Percentiles rank a stretch among this genome's conserved stretches.
Conservation (phyloP, 2,797 vertebrate genomes). For the Sparus aurata region DNA sequence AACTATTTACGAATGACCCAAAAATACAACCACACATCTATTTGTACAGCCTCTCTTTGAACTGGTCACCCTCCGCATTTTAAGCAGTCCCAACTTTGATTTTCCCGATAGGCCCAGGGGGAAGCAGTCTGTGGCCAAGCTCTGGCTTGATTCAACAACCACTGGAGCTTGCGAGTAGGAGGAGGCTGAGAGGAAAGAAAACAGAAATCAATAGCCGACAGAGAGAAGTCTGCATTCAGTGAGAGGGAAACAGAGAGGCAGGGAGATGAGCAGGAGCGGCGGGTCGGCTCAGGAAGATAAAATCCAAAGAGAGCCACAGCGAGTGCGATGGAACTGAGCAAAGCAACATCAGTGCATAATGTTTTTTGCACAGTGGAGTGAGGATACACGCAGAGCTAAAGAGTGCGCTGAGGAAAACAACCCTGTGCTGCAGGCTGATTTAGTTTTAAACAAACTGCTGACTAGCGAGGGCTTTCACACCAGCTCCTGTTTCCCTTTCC, state of each 20-base stretch:
- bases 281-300: constrained; percentile 43
- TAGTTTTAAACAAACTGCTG: constrained; percentile 64
- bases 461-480: constrained; percentile 44
- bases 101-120: constrained; percentile 46
- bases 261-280: constrained; percentile 21
- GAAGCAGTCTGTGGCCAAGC: constrained; percentile 51
- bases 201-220: constrained; percentile 67
- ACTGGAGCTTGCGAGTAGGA: constrained; percentile 51
- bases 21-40: constrained; percentile 46
- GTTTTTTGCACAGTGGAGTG: constrained; percentile 39
- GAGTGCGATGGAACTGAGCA: constrained; percentile 28
- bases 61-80: constrained; percentile 51
- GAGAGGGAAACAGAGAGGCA: constrained; percentile 34
- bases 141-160: constrained; percentile 66
- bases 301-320: constrained; percentile 55
- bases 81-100: constrained; percentile 64
- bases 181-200: constrained; percentile 57
- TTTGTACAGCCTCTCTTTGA: constrained; percentile 43
- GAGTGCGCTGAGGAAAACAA: constrained; percentile 46
- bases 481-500: constrained; percentile 17
- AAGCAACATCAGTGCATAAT: constrained; percentile 34
- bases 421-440: constrained; percentile 48
- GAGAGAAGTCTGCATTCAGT: constrained; percentile 58
- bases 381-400: constrained; percentile 49
- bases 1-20: constrained; percentile 38